Evolutionary conservation across 1,140 invertebrate species (phyloP).

Genomic region (Maconellicoccus hirsutus): DNA sequence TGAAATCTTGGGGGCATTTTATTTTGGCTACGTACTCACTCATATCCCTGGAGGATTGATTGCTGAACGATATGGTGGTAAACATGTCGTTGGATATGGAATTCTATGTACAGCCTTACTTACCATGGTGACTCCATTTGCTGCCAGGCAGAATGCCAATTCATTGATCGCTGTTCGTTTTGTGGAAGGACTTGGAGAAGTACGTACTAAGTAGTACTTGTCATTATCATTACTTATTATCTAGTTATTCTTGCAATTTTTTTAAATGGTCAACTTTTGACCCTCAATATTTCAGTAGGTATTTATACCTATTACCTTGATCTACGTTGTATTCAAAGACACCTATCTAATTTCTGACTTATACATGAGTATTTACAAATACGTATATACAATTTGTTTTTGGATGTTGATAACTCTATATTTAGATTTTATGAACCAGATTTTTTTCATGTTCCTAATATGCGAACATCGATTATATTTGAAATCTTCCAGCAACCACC

Average conservation of each 20-base stretch:
- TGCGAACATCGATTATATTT: too few species aligned
- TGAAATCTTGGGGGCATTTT: conserved; percentile 44
- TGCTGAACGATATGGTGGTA: conserved; percentile 44
- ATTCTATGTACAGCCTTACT: conserved; percentile 40
- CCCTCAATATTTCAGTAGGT: background rate
- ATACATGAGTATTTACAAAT: too few species aligned
- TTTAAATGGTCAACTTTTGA: background rate
- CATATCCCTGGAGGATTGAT: conserved; percentile 49
- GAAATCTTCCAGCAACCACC: too few species aligned
- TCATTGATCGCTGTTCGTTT: conserved; percentile 40
- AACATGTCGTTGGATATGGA: conserved; percentile 40
- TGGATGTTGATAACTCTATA: too few species aligned
- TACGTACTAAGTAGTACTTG: conserved; percentile 38
- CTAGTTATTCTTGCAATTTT: background rate
- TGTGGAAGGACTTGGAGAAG: conserved; percentile 45
- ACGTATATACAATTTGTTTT: too few species aligned
- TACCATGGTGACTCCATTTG: conserved; percentile 35
- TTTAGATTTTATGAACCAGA: too few species aligned
- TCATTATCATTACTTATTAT: background rate
- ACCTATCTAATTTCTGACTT: too few species aligned
- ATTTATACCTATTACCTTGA: background rate
- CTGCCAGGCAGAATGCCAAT: conserved; percentile 31
- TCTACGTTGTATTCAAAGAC: background rate
- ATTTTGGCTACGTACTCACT: conserved; percentile 48
- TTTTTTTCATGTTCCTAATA: too few species aligned